A percentile compares a stretch with the other conserved stretches of the same genome.
Conservation (phyloP, 2,113 vertebrate genomes). For the Heterocephalus glaber region DNA sequence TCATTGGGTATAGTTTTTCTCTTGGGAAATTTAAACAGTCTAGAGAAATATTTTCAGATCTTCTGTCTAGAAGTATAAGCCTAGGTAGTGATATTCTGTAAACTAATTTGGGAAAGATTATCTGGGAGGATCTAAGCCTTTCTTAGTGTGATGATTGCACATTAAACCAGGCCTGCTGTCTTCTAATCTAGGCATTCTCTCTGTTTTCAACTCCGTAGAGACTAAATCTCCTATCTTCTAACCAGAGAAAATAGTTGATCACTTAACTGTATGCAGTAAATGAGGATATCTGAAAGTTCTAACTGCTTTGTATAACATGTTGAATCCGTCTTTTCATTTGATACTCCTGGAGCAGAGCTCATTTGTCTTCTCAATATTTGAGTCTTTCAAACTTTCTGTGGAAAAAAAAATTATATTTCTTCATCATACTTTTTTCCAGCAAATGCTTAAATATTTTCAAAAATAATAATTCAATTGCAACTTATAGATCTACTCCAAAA, state of each 20-base stretch:
- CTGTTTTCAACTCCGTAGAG: neutral
- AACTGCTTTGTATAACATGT: neutral
- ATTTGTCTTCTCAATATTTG: neutral
- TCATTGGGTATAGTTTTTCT: neutral
- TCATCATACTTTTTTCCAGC: neutral
- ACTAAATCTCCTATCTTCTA: neutral
- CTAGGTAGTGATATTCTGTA: neutral
- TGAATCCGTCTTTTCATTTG: neutral
- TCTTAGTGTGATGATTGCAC: neutral
- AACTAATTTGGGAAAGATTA: neutral
- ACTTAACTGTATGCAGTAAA: neutral
- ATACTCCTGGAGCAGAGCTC: neutral
- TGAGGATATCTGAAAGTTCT: neutral
- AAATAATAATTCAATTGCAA: neutral
- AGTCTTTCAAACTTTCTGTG: neutral
- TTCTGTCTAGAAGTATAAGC: neutral
- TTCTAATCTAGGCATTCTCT: neutral
- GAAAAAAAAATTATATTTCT: neutral
- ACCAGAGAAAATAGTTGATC: neutral
- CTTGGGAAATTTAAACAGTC: neutral
- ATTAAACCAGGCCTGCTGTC: neutral
- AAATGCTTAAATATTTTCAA: slow-evolving; percentile 2
- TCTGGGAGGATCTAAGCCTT: neutral
- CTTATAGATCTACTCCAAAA: neutral
- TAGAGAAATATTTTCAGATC: neutral